A percentile compares a stretch with the other conserved stretches of the same genome.
Evolutionary conservation across 2,888 invertebrate species (phyloP).

Genomic region (Ophion obscuratus): DNA sequence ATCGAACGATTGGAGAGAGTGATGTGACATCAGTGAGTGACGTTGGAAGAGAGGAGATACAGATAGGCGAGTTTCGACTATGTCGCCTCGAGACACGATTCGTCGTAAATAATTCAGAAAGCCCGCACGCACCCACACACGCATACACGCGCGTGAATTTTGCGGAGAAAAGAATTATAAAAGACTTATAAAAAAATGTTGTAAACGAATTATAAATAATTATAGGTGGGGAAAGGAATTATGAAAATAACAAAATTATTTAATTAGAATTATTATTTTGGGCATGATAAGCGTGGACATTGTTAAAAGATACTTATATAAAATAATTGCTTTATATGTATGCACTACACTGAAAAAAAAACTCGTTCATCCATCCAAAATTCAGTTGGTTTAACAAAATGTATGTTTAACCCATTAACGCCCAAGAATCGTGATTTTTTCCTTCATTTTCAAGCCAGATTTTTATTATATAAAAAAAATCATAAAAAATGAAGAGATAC

Average conservation of each 20-base stretch:
- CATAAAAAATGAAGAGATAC: no score
- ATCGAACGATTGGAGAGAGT: conserved; percentile 56
- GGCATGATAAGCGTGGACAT: not conserved
- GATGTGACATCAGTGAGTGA: conserved; percentile 61
- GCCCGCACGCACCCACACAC: not conserved
- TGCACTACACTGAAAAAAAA: no score
- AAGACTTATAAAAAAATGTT: no score
- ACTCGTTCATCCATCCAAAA: no score
- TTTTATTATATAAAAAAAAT: no score
- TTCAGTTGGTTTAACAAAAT: no score
- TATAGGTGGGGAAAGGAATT: not conserved
- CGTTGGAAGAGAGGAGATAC: conserved; percentile 35
- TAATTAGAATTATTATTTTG: not conserved
- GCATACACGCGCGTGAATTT: not conserved
- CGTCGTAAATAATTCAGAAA: conserved; percentile 58
- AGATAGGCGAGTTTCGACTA: not conserved
- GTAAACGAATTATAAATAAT: not conserved
- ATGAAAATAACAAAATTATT: not conserved
- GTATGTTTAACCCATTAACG: no score
- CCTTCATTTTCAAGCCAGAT: no score
- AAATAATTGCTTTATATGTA: no score
- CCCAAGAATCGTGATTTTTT: no score
- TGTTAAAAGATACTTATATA: no score
- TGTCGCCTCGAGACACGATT: conserved; percentile 2
- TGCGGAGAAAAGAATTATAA: not conserved